Evolutionary conservation across 2,888 invertebrate genomes (phyloP), one percentile per base, ranked within the genome.

Genomic region (Ametastegia equiseti): DNA sequence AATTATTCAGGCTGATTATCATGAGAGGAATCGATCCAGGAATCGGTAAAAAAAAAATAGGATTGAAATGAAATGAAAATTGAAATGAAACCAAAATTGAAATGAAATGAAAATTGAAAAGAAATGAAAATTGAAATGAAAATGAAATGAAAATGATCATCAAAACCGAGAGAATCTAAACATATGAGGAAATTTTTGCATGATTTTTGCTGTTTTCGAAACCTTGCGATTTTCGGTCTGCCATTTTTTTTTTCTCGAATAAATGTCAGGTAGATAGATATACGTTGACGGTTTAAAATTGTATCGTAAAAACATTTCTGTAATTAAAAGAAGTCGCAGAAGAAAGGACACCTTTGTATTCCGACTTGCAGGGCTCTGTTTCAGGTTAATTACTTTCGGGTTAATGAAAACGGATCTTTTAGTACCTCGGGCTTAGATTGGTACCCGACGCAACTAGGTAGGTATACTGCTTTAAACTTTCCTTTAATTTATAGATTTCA

Each of bases 391-490:
- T 15, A 45, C 71, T 45, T 23, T 42, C 27, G 30, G 27, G 45
- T 42, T 71, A 47, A 71, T 71, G 71, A 45, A 45, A 71, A 71
- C 47, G 71, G 45, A 71, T 71, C 27, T 71, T 71, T 71, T 45
- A 71, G 15, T 71, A 47, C n/a, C 71, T 45, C 30, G 27, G 42
- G 45, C 45, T 71, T 47, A 71, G 71, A 71, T 71, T 71, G 71
- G 71, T 71, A 27, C 45, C 42, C 42, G 11, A 42, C 67, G 4
- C 67, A 67, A 42, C 39, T n/a, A 13, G 42, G 5, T 9, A 42
- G 42, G 9, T 1, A 54, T 67, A 36, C 36, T 71, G 71, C 27
- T 67, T 19, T 19, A 67, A 67, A 67, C 67, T 67, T 39, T 67
- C 39, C n/a, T 67, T 67, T 67, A 67, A 67, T 67, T 23, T 39